Evolutionary conservation across 2,888 invertebrate species (phyloP).

Genomic region (Syrista parreyssii): DNA sequence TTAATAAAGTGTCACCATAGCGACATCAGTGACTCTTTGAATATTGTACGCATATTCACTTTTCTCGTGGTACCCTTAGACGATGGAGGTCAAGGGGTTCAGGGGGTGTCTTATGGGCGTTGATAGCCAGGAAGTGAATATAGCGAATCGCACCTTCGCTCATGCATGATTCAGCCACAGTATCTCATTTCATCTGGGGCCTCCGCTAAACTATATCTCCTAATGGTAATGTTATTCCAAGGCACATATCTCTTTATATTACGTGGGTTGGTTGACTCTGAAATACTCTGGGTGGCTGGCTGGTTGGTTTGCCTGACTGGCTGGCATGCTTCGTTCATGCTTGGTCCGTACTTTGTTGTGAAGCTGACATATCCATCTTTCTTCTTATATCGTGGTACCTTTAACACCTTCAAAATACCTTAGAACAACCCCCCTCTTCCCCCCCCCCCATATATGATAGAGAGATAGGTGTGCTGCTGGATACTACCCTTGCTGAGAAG

Average conservation of each 20-base stretch:
- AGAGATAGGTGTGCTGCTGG: not conserved
- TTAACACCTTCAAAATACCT: constrained; percentile 3
- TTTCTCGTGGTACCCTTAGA: constrained; percentile 47
- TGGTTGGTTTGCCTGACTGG: not conserved
- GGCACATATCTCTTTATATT: constrained; percentile 66
- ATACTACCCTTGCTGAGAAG: not conserved
- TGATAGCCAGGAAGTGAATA: constrained; percentile 29
- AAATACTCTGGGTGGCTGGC: not conserved
- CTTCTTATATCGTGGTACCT: not conserved
- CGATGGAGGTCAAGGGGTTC: constrained; percentile 5
- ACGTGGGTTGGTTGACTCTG: constrained; percentile 50
- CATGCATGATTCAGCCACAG: constrained; percentile 66
- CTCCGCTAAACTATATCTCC: constrained; percentile 65
- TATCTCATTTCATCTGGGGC: constrained; percentile 65
- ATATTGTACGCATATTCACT: constrained; percentile 64
- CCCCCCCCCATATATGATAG: not conserved
- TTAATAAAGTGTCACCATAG: constrained; percentile 62
- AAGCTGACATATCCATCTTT: not conserved
- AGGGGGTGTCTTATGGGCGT: not conserved
- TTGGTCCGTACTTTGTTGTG: not conserved
- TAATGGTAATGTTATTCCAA: constrained; percentile 65
- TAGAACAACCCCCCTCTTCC: constrained; percentile 14
- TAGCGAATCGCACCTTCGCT: constrained; percentile 61
- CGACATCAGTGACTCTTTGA: constrained; percentile 49
- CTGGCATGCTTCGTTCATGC: not conserved